Conservation (phyloP, 1,140 invertebrate genomes). For the Hetaerina americana region DNA sequence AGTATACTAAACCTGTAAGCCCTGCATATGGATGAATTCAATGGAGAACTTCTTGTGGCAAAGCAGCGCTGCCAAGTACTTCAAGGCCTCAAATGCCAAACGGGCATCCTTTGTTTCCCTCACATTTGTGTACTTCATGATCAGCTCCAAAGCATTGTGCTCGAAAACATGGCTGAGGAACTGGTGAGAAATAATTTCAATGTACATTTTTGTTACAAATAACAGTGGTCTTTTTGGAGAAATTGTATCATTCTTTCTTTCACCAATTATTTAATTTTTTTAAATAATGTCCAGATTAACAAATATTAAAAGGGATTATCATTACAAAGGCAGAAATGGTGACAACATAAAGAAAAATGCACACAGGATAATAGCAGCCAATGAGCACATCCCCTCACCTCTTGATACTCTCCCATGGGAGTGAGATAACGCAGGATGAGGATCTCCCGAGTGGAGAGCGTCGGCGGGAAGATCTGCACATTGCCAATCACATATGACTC, state of each 20-base stretch:
- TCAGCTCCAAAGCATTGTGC: constrained; percentile 75
- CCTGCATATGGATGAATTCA: constrained; percentile 79
- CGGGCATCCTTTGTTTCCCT: constrained; percentile 77
- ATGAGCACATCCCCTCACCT: too few species aligned
- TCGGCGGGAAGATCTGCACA: constrained; percentile 76
- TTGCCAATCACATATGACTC: constrained; percentile 74
- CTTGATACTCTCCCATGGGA: constrained; percentile 93
- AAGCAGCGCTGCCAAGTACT: constrained; percentile 82
- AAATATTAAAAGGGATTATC: too few species aligned
- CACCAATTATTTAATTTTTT: too few species aligned
- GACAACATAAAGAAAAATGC: too few species aligned
- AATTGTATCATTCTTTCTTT: too few species aligned
- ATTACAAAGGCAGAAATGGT: too few species aligned
- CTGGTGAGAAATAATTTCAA: constrained; percentile 39
- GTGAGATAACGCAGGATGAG: constrained; percentile 85
- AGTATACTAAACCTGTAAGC: constrained; percentile 73
- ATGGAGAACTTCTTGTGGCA: constrained; percentile 97
- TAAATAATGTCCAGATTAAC: too few species aligned
- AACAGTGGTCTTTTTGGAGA: constrained; percentile 1
- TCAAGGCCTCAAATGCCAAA: constrained; percentile 85
- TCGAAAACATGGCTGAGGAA: constrained; percentile 85
- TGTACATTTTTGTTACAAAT: constrained; percentile 12
- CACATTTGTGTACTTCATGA: constrained; percentile 82
- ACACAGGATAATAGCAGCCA: too few species aligned
- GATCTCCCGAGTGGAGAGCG: constrained; percentile 73